Conservation (phyloP, 1,140 invertebrate genomes). For the Cherax quadricarinatus region DNA sequence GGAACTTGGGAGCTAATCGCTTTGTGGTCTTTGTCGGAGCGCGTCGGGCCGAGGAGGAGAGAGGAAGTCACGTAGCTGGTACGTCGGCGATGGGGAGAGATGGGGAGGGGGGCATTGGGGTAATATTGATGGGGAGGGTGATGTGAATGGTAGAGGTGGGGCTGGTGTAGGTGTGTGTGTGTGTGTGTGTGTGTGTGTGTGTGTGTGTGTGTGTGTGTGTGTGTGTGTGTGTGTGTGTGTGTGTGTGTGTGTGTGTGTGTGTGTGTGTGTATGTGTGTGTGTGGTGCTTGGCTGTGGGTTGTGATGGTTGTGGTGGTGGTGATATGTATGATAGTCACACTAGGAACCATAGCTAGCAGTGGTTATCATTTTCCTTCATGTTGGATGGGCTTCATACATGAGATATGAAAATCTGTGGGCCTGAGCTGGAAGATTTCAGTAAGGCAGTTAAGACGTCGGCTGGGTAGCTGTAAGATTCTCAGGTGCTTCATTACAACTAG, state of each 20-base stretch:
- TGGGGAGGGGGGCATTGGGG: not conserved
- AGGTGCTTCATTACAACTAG: no score
- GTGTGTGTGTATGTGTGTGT: not conserved
- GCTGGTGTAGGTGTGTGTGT: not conserved
- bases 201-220: not conserved
- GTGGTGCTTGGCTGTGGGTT: not conserved
- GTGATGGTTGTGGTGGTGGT: no score
- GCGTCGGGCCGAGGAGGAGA: not conserved
- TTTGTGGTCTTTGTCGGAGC: not conserved
- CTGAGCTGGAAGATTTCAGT: no score
- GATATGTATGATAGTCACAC: no score
- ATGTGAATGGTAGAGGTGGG: not conserved
- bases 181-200: not conserved
- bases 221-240: not conserved
- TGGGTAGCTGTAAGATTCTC: no score
- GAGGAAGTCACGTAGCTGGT: constrained; percentile 39
- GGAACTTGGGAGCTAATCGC: not conserved
- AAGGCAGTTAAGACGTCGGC: no score
- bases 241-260: not conserved
- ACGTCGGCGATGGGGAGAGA: not conserved
- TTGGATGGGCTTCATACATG: no score
- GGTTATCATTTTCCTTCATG: no score
- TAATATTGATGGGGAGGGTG: not conserved
- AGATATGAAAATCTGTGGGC: no score
- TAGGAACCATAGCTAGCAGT: no score